phyloP scores from a whole-genome alignment of 2,113 vertebrate species.

The Nannobrachium achirus region DNA sequence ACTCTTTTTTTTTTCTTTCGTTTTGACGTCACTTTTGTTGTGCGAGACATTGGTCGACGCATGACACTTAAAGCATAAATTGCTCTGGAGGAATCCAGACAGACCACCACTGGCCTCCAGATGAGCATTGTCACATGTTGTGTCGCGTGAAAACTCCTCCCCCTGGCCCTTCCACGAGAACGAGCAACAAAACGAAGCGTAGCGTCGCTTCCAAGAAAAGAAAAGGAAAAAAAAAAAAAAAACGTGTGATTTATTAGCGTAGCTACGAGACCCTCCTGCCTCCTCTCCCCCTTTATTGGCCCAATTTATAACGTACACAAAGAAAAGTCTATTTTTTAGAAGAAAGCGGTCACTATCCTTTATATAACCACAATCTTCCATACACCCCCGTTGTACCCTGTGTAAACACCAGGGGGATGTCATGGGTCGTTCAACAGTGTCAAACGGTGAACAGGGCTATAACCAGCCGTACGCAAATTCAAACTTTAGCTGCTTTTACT shows the following conservation, averaged over 20 bases:
- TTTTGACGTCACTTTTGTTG: too few relatives aligned
- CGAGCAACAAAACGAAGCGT: neutral
- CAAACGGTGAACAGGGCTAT: slow-evolving; percentile 63
- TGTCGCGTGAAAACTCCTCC: too few relatives aligned
- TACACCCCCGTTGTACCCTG: slow-evolving; percentile 14
- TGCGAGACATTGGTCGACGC: too few relatives aligned
- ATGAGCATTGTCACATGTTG: neutral
- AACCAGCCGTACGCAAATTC: slow-evolving; percentile 66
- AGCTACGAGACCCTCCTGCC: slow-evolving; percentile 6
- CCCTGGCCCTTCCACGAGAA: neutral
- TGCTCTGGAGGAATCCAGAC: too few relatives aligned
- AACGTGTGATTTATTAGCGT: too few relatives aligned
- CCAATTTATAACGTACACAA: slow-evolving; percentile 20
- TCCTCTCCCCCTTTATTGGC: neutral
- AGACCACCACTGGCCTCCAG: neutral
- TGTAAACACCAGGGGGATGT: slow-evolving; percentile 15
- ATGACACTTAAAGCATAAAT: too few relatives aligned
- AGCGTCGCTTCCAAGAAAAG: neutral
- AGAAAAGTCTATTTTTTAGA: slow-evolving; percentile 20
- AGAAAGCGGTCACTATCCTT: slow-evolving; percentile 6
- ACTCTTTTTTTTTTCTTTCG: too few relatives aligned
- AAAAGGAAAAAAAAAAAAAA: too few relatives aligned
- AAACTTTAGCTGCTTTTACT: slow-evolving; percentile 68
- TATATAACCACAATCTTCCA: slow-evolving; percentile 33
- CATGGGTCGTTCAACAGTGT: slow-evolving; percentile 19